These are phyloP conservation scores for Campylorhamphus procurvoides DNA, from an alignment of 2,113 vertebrate species.

Conservation along the genomic window DNA sequence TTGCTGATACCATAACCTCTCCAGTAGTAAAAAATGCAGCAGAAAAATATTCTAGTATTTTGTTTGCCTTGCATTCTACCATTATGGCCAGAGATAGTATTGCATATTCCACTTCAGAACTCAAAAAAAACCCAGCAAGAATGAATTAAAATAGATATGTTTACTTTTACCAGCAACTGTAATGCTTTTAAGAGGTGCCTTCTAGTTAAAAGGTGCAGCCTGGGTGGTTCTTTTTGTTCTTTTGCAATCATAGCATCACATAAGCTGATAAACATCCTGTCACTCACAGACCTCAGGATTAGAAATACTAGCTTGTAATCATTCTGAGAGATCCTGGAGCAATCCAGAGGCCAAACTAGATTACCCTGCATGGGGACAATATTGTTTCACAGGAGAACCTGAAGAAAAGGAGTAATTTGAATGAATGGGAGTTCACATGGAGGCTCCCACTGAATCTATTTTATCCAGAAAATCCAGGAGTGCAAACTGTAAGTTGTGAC, in stretches of 20 bases:
- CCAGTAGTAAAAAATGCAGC: neutral
- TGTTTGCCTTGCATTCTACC: neutral
- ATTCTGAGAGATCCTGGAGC: constrained; percentile 16
- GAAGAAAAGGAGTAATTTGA: constrained; percentile 15
- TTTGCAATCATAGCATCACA: neutral
- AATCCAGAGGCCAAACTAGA: constrained; percentile 21
- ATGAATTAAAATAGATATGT: constrained; percentile 7
- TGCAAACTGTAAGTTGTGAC: neutral
- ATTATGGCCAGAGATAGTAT: neutral
- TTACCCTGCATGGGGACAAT: neutral
- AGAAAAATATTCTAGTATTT: neutral
- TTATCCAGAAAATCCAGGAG: neutral
- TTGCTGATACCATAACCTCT: neutral
- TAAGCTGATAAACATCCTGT: constrained; percentile 1
- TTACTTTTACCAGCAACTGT: neutral
- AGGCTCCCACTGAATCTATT: neutral
- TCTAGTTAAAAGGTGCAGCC: neutral
- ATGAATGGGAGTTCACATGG: neutral
- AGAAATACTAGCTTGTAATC: constrained; percentile 14
- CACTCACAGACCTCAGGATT: neutral
- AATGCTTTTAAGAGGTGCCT: neutral
- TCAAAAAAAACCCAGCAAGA: neutral
- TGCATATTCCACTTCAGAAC: neutral
- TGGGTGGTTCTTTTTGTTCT: neutral
- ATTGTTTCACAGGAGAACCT: neutral